These are phyloP conservation scores for Bos javanicus DNA, from an alignment of 2,113 vertebrate genomes.

Conservation along the genomic window DNA sequence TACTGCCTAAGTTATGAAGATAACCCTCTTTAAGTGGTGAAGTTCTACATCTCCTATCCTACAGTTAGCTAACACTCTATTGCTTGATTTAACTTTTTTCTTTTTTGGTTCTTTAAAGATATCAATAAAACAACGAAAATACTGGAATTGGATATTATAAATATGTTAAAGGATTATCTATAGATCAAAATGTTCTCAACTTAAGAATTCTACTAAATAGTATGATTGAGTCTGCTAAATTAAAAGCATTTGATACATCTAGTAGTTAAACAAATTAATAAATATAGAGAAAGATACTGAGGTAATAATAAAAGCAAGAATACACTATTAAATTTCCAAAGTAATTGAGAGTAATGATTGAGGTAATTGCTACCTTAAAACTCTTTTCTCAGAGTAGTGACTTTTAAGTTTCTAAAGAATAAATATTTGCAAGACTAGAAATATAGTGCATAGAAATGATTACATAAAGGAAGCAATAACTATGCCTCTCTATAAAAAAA, in stretches of 20 bases:
- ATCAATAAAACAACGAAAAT: background rate
- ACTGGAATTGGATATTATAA: background rate
- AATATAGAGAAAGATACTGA: constrained; percentile 14
- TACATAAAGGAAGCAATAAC: background rate
- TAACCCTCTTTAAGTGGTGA: background rate
- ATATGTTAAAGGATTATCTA: constrained; percentile 56
- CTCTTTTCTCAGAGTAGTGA: background rate
- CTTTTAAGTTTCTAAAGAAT: background rate
- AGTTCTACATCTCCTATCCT: background rate
- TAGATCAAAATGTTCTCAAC: constrained; percentile 47
- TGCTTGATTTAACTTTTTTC: background rate
- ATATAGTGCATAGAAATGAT: constrained; percentile 14
- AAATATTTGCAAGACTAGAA: constrained; percentile 7
- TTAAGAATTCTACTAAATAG: constrained; percentile 38
- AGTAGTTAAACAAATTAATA: constrained; percentile 39
- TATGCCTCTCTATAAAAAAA: background rate
- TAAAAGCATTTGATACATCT: constrained; percentile 24
- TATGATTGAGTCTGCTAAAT: constrained; percentile 40
- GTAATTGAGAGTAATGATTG: background rate
- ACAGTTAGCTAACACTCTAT: background rate
- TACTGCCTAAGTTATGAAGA: background rate
- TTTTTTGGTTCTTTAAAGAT: background rate
- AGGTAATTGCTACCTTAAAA: constrained; percentile 32
- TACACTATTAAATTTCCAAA: constrained; percentile 30
- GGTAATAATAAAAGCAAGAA: constrained; percentile 36